Percentiles rank a stretch among this genome's conserved stretches.
Evolutionary conservation across 37 sponge, comb jelly and placozoan genomes (phyloP).

Genomic region (Bolinopsis microptera): DNA sequence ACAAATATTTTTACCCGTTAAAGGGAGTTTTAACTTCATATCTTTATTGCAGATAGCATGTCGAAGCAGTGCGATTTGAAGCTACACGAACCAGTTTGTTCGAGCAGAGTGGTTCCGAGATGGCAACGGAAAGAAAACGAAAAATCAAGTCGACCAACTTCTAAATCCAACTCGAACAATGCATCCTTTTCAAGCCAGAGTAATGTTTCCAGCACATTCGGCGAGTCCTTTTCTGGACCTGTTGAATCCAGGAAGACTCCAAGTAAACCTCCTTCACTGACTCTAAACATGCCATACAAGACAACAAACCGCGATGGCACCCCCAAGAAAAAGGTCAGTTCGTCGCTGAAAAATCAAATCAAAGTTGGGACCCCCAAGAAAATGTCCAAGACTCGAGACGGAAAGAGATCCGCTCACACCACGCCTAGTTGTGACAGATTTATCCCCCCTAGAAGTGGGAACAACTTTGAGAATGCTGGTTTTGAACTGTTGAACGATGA

Average conservation of each 20-base stretch:
- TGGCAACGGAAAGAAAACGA: slow-evolving; percentile 54
- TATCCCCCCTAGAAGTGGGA: slow-evolving; percentile 25
- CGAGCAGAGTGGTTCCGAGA: slow-evolving; percentile 30
- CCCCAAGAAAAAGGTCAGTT: slow-evolving; percentile 43
- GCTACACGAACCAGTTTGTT: slow-evolving; percentile 17
- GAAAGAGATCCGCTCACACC: not conserved
- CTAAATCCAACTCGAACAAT: slow-evolving; percentile 3
- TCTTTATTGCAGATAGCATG: not conserved
- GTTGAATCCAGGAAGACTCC: slow-evolving; percentile 22
- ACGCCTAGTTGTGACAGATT: slow-evolving; percentile 42
- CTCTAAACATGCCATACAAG: slow-evolving; percentile 66
- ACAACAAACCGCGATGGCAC: slow-evolving; percentile 46
- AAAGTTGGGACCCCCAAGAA: slow-evolving; percentile 62
- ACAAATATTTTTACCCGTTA: not conserved
- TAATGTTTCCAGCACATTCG: slow-evolving; percentile 61
- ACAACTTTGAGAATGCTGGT: slow-evolving; percentile 21
- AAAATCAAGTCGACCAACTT: not conserved
- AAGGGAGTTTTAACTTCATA: too few relatives aligned
- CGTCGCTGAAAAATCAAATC: slow-evolving; percentile 33
- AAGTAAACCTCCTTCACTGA: slow-evolving; percentile 9
- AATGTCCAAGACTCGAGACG: not conserved
- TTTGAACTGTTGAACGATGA: slow-evolving; percentile 39
- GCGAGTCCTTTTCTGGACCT: slow-evolving; percentile 5
- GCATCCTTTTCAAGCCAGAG: slow-evolving; percentile 52
- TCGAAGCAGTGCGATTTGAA: slow-evolving; percentile 48